Conservation (phyloP, 2,888 invertebrate genomes). For the Hydroisotoma schaefferi region DNA sequence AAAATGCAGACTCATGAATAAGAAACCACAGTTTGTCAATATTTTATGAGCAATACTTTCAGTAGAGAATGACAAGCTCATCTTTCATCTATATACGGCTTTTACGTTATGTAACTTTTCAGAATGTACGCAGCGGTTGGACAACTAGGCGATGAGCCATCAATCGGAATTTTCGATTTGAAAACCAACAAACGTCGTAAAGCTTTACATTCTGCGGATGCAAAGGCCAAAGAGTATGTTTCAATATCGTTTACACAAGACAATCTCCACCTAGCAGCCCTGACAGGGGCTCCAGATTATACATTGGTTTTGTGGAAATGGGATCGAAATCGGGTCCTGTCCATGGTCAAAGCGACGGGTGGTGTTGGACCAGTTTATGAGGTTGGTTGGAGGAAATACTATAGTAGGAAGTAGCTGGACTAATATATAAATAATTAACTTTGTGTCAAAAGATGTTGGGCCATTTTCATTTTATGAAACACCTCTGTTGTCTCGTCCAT, state of each 20-base stretch:
- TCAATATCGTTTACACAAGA: slow-evolving; percentile 68
- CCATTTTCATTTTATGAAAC: slow-evolving; percentile 2
- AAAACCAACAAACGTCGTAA: slow-evolving; percentile 53
- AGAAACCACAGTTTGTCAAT: neutral
- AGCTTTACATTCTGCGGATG: slow-evolving; percentile 52
- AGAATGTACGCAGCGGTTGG: slow-evolving; percentile 51
- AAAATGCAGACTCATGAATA: neutral
- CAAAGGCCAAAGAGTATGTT: slow-evolving; percentile 62
- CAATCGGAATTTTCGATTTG: slow-evolving; percentile 54
- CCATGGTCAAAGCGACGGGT: slow-evolving; percentile 66
- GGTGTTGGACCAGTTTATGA: slow-evolving; percentile 63
- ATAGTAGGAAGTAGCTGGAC: no score
- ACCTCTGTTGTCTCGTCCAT: neutral
- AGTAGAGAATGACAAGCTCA: no score
- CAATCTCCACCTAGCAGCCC: slow-evolving; percentile 71
- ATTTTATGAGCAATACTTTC: neutral
- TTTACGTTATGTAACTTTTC: no score
- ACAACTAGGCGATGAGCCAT: slow-evolving; percentile 53
- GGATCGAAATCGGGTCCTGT: slow-evolving; percentile 77
- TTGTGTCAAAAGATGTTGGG: neutral
- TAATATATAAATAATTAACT: neutral
- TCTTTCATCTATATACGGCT: no score
- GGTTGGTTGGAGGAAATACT: slow-evolving; percentile 53
- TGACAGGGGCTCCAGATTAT: slow-evolving; percentile 81
- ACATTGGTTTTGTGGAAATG: slow-evolving; percentile 74